These are phyloP conservation scores for Leptothorax acervorum DNA, from an alignment of 2,888 invertebrate species.

Conservation along the genomic window DNA sequence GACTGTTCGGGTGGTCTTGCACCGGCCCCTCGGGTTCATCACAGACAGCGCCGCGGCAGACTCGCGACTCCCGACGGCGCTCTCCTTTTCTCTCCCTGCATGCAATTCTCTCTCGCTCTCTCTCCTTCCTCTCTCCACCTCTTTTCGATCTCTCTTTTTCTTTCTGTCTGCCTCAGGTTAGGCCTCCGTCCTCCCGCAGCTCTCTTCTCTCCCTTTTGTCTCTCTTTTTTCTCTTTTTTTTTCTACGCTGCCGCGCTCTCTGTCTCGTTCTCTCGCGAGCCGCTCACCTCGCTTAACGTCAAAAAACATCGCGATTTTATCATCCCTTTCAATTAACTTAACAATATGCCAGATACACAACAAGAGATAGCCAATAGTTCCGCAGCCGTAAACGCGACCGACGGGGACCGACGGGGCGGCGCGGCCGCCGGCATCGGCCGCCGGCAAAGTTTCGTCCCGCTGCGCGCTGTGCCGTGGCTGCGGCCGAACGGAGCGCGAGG, in stretches of 20 bases:
- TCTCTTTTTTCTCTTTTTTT: conserved; percentile 55
- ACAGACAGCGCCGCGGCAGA: conserved; percentile 63
- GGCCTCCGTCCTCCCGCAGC: conserved; percentile 11
- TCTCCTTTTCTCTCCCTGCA: conserved; percentile 52
- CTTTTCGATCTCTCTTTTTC: conserved; percentile 49
- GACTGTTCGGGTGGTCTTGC: conserved; percentile 75
- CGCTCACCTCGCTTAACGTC: conserved; percentile 76
- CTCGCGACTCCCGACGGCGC: conserved; percentile 58
- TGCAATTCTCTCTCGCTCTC: conserved; percentile 44
- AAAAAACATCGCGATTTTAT: conserved; percentile 81
- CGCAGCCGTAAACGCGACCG: conserved; percentile 60
- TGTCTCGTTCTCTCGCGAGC: conserved; percentile 61
- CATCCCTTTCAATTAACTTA: conserved; percentile 80
- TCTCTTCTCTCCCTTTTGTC: conserved; percentile 16
- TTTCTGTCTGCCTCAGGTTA: conserved; percentile 60
- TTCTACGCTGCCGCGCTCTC: conserved; percentile 47
- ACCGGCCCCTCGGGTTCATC: conserved; percentile 60
- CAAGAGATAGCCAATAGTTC: conserved; percentile 77
- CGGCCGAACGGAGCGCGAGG: no score
- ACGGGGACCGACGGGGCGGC: conserved; percentile 25
- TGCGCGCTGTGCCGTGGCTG: neutral
- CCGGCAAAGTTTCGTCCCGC: conserved; percentile 72
- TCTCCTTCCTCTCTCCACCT: conserved; percentile 31
- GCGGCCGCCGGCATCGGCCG: neutral
- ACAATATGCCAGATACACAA: conserved; percentile 80